These are phyloP conservation scores for Gonocerus acuteangulatus DNA, from an alignment of 2,888 invertebrate species.

Conservation along the genomic window DNA sequence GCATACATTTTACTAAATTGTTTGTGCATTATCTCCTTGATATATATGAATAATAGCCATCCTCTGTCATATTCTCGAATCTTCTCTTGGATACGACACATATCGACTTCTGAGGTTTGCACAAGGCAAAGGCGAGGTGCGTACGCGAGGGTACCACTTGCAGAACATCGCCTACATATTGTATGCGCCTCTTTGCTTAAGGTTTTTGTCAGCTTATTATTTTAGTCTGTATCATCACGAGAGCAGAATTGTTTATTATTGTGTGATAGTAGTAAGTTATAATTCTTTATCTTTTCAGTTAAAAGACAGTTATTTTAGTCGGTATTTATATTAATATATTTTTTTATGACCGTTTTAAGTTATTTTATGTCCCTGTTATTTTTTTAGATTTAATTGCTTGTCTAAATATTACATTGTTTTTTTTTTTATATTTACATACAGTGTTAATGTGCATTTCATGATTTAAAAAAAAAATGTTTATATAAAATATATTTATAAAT, in stretches of 20 bases:
- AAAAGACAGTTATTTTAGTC: constrained; percentile 19
- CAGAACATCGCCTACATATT: no score
- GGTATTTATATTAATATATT: constrained; percentile 25
- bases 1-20: no score
- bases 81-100: no score
- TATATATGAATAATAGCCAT: no score
- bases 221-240: constrained; percentile 13
- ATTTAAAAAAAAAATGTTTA: constrained; percentile 29
- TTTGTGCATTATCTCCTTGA: no score
- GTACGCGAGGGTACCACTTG: no score
- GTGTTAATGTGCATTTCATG: constrained; percentile 23
- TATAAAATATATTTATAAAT: constrained; percentile 34
- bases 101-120: no score
- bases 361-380: constrained; percentile 21
- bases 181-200: no score
- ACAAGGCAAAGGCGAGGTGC: no score
- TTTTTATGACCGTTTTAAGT: constrained; percentile 18
- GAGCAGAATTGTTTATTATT: not conserved
- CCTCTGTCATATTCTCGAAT: no score
- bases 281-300: constrained; percentile 16
- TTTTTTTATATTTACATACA: constrained; percentile 9
- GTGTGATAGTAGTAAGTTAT: constrained; percentile 9
- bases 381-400: constrained; percentile 16
- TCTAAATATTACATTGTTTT: constrained; percentile 17
- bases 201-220: no score